Conservation (phyloP, 1,140 invertebrate species). For the Aphis craccivora region DNA sequence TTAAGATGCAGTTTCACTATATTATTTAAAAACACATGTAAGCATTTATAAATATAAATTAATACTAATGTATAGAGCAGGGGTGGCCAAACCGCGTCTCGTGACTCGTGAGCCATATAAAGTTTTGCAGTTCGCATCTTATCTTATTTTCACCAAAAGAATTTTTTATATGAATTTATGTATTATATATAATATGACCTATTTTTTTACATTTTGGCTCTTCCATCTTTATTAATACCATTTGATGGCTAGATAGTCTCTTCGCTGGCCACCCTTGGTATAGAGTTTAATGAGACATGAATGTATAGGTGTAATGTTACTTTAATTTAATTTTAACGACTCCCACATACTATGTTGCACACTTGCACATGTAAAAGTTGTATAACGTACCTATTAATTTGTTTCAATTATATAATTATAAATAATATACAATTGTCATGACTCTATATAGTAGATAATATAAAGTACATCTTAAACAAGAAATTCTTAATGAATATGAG, state of each 20-base stretch:
- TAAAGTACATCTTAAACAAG: not conserved
- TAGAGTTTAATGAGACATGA: too few relatives aligned
- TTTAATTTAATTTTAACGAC: not conserved
- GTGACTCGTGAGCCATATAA: too few relatives aligned
- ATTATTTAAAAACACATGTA: not conserved
- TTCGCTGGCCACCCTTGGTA: too few relatives aligned
- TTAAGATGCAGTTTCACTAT: too few relatives aligned
- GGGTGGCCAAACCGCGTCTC: too few relatives aligned
- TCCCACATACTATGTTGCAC: not conserved
- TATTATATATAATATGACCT: too few relatives aligned
- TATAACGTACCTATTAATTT: not conserved
- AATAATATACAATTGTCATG: not conserved
- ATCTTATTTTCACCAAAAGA: too few relatives aligned
- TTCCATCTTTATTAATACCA: too few relatives aligned
- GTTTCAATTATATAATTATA: not conserved
- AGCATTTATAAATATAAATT: not conserved
- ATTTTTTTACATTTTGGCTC: too few relatives aligned
- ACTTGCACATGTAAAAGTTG: not conserved
- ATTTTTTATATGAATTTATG: too few relatives aligned
- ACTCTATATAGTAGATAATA: not conserved
- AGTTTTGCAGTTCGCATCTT: too few relatives aligned
- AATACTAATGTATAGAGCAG: not conserved
- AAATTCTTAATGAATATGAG: not conserved
- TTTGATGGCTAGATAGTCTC: too few relatives aligned
- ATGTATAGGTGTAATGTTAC: not conserved